These are phyloP conservation scores for Metalampra italica DNA, from an alignment of 2,888 invertebrate species.

Conservation along the genomic window DNA sequence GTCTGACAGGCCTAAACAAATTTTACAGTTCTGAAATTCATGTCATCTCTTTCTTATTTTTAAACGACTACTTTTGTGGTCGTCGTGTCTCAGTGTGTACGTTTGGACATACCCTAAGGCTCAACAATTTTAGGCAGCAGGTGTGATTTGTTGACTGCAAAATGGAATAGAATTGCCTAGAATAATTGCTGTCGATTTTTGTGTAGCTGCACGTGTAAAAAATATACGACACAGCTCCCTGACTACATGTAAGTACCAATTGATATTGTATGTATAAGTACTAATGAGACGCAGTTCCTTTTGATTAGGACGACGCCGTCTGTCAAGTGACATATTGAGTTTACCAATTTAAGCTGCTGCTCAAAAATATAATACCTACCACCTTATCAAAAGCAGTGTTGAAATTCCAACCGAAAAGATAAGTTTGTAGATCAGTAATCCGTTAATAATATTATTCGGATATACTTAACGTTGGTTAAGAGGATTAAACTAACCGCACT, in stretches of 20 bases:
- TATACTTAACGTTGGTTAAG: conserved; percentile 49
- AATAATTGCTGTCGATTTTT: no score
- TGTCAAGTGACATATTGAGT: conserved; percentile 34
- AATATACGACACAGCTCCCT: not conserved
- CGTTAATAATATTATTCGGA: conserved; percentile 59
- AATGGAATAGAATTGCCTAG: no score
- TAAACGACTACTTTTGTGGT: no score
- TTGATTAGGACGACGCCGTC: conserved; percentile 37
- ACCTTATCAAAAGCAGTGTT: not conserved
- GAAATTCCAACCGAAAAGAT: not conserved
- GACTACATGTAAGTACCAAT: conserved; percentile 34
- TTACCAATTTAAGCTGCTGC: conserved; percentile 9
- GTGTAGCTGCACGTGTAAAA: not conserved
- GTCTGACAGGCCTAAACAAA: no score
- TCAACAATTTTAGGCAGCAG: no score
- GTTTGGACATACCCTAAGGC: no score
- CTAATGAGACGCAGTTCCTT: conserved; percentile 52
- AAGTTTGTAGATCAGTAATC: conserved; percentile 36
- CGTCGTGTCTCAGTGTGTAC: no score
- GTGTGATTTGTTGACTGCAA: no score
- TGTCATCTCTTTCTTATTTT: no score
- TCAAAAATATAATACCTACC: not conserved
- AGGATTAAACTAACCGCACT: conserved; percentile 3
- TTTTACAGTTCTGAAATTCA: no score
- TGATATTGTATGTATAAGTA: conserved; percentile 41